Evolutionary conservation across 2,797 vertebrate genomes (phyloP).

Genomic region (Cichlasoma orientale): DNA sequence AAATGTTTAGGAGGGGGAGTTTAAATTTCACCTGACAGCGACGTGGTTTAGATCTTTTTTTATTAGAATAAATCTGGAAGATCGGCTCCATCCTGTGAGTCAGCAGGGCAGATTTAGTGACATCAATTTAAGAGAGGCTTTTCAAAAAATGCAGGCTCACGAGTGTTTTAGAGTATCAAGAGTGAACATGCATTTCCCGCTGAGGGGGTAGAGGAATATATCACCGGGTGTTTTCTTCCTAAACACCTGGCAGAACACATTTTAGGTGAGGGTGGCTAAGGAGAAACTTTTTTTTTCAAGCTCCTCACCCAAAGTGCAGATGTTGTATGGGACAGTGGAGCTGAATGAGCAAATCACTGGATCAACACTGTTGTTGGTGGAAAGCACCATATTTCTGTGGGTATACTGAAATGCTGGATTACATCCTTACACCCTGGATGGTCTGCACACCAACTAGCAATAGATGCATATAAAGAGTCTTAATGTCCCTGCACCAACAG

Average conservation of each 20-base stretch:
- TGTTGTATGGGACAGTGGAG: slow-evolving; percentile 10
- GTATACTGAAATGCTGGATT: slow-evolving; percentile 11
- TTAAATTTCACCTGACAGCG: not conserved
- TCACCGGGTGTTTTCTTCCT: slow-evolving; percentile 14
- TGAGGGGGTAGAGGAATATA: not conserved
- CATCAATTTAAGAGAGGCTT: slow-evolving; percentile 10
- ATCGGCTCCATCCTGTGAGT: slow-evolving; percentile 22
- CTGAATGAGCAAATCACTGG: slow-evolving; percentile 36
- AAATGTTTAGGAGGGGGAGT: not conserved
- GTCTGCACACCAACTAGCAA: slow-evolving; percentile 7
- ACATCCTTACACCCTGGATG: not conserved
- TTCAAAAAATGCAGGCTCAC: slow-evolving; percentile 16
- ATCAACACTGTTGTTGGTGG: slow-evolving; percentile 3
- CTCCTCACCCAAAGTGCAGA: slow-evolving; percentile 11
- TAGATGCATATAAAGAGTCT: not conserved
- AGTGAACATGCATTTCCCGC: slow-evolving; percentile 28
- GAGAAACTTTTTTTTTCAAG: slow-evolving; percentile 6
- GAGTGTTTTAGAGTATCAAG: slow-evolving; percentile 1
- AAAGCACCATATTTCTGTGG: not conserved
- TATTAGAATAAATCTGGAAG: slow-evolving; percentile 4
- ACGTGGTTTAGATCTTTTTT: slow-evolving; percentile 12
- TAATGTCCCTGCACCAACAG: not conserved
- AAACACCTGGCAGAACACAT: slow-evolving; percentile 1
- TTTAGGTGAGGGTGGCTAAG: slow-evolving; percentile 14
- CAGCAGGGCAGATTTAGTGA: slow-evolving; percentile 4